phyloP scores from a whole-genome alignment of 2,113 vertebrate genomes.

The Mobula birostris region DNA sequence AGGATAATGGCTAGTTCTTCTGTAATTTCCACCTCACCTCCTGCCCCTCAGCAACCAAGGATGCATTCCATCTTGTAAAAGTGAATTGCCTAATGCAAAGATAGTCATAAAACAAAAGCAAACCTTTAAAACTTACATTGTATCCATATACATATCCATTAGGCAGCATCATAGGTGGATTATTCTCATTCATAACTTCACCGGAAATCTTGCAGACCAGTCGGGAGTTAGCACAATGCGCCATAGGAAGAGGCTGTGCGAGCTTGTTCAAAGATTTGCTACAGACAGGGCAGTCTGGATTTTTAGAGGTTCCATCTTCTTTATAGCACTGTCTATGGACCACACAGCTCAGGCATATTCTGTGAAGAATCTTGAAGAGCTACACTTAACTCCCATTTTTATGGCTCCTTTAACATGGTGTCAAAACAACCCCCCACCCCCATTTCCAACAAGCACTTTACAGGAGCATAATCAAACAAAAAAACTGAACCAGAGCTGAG shows the following conservation, averaged over 20 bases:
- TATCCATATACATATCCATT: conserved; percentile 98
- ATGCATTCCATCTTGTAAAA: too few relatives aligned
- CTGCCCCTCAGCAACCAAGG: too few relatives aligned
- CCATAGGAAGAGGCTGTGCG: conserved; percentile 95
- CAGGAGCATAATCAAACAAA: too few relatives aligned
- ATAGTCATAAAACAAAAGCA: neutral
- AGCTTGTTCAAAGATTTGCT: conserved; percentile 97
- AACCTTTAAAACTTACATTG: conserved; percentile 71
- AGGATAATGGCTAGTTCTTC: too few relatives aligned
- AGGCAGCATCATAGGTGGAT: conserved; percentile 99
- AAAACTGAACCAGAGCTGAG: too few relatives aligned
- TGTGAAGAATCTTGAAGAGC: conserved; percentile 42
- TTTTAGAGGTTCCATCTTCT: conserved; percentile 93
- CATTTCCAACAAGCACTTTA: too few relatives aligned
- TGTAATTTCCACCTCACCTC: too few relatives aligned
- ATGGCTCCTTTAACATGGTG: neutral
- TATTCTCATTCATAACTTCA: conserved; percentile 99
- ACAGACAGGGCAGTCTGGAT: conserved; percentile 97
- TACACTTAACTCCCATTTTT: neutral
- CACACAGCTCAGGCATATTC: conserved; percentile 1
- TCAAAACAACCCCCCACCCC: too few relatives aligned
- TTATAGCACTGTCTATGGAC: conserved; percentile 91
- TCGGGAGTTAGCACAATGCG: conserved; percentile 96
- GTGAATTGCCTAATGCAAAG: too few relatives aligned
- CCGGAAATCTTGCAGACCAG: conserved; percentile 98